A percentile compares a stretch with the other conserved stretches of the same genome.
phyloP scores from a whole-genome alignment of 2,797 vertebrate species.

The Ceryle rudis region DNA sequence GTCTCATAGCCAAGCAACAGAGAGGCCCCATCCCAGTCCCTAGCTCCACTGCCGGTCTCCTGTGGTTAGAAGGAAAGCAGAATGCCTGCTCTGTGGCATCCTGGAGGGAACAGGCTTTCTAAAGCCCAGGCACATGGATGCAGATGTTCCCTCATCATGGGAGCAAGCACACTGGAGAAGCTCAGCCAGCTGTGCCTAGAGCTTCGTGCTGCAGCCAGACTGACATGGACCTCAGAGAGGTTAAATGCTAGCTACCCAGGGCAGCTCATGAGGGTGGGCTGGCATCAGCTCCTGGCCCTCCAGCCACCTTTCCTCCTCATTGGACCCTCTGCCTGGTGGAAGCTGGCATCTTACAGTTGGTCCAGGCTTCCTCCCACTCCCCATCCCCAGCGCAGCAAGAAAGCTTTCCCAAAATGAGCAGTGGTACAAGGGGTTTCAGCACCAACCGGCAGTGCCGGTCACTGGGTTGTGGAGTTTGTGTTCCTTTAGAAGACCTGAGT shows the following conservation, averaged over 20 bases:
- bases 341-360: background rate
- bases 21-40: background rate
- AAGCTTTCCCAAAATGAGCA: background rate
- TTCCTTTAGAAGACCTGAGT: background rate
- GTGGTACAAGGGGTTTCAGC: background rate
- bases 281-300: background rate
- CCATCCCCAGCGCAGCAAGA: background rate
- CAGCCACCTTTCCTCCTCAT: background rate
- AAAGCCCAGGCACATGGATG: background rate
- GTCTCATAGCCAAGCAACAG: too few species aligned
- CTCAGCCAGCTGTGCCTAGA: background rate
- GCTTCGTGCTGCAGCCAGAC: background rate
- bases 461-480: accelerated
- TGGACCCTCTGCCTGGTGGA: background rate
- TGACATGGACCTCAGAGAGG: accelerated
- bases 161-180: background rate
- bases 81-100: accelerated
- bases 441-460: accelerated
- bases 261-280: background rate
- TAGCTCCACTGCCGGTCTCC: background rate
- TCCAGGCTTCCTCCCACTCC: background rate
- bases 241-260: background rate
- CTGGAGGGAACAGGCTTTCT: background rate
- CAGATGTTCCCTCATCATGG: background rate
- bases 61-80: background rate